These are phyloP conservation scores for Papilio elwesi DNA, from an alignment of 2,888 invertebrate genomes.

Conservation along the genomic window DNA sequence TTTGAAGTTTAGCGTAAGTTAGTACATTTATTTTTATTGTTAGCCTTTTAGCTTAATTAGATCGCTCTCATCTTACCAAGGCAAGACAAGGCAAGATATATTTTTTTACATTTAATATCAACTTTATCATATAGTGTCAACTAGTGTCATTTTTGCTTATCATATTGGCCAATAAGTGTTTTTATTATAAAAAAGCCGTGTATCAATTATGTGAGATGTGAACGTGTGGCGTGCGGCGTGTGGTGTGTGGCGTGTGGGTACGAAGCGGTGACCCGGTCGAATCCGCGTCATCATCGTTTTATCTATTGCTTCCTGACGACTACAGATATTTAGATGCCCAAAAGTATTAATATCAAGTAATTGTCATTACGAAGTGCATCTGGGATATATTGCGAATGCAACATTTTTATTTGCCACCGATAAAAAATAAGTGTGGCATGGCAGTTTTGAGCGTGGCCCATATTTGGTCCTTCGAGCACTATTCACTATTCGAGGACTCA, in stretches of 20 bases:
- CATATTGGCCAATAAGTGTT: background rate
- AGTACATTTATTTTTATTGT: too few relatives aligned
- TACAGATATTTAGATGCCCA: constrained; percentile 52
- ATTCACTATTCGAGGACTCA: too few relatives aligned
- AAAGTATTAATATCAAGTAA: constrained; percentile 42
- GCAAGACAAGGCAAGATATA: background rate
- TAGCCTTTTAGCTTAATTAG: background rate
- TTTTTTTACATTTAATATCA: too few relatives aligned
- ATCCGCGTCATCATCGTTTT: constrained; percentile 54
- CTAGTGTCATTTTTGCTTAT: background rate
- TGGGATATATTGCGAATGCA: background rate
- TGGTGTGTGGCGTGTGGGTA: too few relatives aligned
- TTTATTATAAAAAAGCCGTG: constrained; percentile 10
- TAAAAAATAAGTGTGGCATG: too few relatives aligned
- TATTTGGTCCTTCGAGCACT: too few relatives aligned
- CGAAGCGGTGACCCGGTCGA: constrained; percentile 45
- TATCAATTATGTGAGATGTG: constrained; percentile 22
- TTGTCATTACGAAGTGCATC: constrained; percentile 5
- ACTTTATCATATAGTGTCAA: background rate
- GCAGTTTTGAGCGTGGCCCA: too few relatives aligned
- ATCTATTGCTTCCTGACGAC: constrained; percentile 56
- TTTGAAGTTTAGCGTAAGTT: background rate
- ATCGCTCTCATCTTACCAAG: background rate
- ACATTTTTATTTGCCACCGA: background rate
- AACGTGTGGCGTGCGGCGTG: too few relatives aligned